Conservation (phyloP, 2,888 invertebrate species). For the Pediacus dermestoides region DNA sequence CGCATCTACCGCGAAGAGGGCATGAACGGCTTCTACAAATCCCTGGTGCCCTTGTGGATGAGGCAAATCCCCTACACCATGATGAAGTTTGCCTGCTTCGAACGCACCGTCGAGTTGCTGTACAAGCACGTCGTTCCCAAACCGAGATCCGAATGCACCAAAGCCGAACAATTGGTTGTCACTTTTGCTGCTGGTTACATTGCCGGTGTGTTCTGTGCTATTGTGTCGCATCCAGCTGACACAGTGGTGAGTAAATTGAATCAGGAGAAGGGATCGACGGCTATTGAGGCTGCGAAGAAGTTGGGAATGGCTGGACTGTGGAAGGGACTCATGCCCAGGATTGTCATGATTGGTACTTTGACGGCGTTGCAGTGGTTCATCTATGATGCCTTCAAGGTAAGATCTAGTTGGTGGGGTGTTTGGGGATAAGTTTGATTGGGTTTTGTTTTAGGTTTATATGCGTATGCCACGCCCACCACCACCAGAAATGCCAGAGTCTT, state of each 20-base stretch:
- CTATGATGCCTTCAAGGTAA: constrained; percentile 77
- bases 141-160: constrained; percentile 85
- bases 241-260: constrained; percentile 97
- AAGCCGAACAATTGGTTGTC: constrained; percentile 90
- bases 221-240: constrained; percentile 98
- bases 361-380: constrained; percentile 98
- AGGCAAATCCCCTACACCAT: constrained; percentile 99
- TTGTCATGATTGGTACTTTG: constrained; percentile 95
- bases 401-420: constrained; percentile 10
- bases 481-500: constrained; percentile 91
- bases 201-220: constrained; percentile 98
- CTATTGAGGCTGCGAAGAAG: constrained; percentile 69
- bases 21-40: constrained; percentile 85
- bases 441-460: constrained; percentile 42
- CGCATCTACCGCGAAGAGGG: constrained; percentile 89
- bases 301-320: constrained; percentile 76
- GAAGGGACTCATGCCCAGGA: constrained; percentile 90
- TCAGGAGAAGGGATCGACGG: constrained; percentile 80
- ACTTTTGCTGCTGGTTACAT: constrained; percentile 98
- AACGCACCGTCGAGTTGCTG: constrained; percentile 89
- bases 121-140: constrained; percentile 91
- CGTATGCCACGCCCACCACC: constrained; percentile 94
- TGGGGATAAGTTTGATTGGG: constrained; percentile 3
- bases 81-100: constrained; percentile 99
- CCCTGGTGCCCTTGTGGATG: constrained; percentile 91